phyloP scores from a whole-genome alignment of 2,888 invertebrate genomes.

The Thereva nobilitata region DNA sequence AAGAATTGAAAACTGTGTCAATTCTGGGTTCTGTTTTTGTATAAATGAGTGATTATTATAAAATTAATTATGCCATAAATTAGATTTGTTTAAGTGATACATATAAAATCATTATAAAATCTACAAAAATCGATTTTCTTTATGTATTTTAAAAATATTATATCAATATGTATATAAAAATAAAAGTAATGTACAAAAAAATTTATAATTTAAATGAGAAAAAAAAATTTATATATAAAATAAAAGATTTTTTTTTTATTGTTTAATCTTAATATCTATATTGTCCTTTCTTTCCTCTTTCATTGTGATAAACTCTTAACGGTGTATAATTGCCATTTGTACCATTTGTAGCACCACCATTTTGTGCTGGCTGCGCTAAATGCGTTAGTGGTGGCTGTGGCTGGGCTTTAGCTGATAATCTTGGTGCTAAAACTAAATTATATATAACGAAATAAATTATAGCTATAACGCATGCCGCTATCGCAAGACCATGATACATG shows the following conservation, averaged over 20 bases:
- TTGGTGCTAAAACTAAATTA: conserved; percentile 74
- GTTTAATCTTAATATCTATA: conserved; percentile 70
- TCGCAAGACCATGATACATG: conserved; percentile 69
- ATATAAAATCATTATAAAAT: no score
- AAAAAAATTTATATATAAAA: conserved; percentile 17
- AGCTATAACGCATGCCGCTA: conserved; percentile 68
- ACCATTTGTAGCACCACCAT: conserved; percentile 30
- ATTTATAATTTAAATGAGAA: conserved; percentile 20
- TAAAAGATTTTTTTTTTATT: background rate
- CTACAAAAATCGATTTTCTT: no score
- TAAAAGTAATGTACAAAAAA: background rate
- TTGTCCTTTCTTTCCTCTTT: conserved; percentile 77
- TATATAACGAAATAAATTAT: conserved; percentile 72
- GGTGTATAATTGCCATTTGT: conserved; percentile 75
- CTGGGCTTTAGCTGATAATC: conserved; percentile 70
- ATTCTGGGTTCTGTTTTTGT: no score
- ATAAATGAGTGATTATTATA: no score
- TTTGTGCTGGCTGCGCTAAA: conserved; percentile 38
- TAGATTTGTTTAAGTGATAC: no score
- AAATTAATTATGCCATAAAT: no score
- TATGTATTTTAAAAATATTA: no score
- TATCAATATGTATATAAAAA: no score
- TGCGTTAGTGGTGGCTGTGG: conserved; percentile 63
- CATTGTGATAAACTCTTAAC: conserved; percentile 79
- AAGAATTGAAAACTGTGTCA: no score